Evolutionary conservation across 1,140 invertebrate genomes (phyloP), one percentile per base, ranked within the genome.

Genomic region (Euura lappo): DNA sequence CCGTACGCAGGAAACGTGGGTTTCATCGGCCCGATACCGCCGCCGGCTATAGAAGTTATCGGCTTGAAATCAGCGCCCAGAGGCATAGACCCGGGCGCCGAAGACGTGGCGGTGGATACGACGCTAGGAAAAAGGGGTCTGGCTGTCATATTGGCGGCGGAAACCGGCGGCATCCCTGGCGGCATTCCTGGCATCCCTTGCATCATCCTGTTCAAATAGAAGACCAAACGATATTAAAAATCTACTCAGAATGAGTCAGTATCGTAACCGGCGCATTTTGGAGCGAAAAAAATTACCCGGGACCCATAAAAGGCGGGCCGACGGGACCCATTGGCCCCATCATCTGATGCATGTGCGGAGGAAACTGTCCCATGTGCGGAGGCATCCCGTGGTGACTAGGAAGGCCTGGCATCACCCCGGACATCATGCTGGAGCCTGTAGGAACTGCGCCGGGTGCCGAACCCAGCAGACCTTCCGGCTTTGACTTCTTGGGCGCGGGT

Each of bases 1-100:
- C 87, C 82, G 82, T 94, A 94, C 45, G 94, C 94, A 77, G 94
- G 93, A 88, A 95, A 94, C 79, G 94, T 94, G 71, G 93, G 93
- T 87, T 94, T 94, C 60, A 90, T 81, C 47, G 88, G 84, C 68
- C 88, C 85, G 79, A 91, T 89, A 3, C 86, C 84, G 45, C 83
- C 78, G 71, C 83, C 84, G 73, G 89, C 89, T 78, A 86, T 75
- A 71, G 89, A 88, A 8, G 88, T 89, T 46, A 91, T 90, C 45
- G 91, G 90, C 83, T 92, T 92, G 77, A 92, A 92, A 82, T 92
- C 91, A 67, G 90, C 89, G 10, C 91, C 91, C 2, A 92, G 88
- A 60, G 90, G 88, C 3, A 90, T 85, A 3, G 89, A 89, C 45
- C 88, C 86, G n/a, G 85, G 82, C 46, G 88, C 86, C 2, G 91